Base-by-base conservation (phyloP, 2,113 vertebrate species). In the Ammospiza caudacuta region DNA sequence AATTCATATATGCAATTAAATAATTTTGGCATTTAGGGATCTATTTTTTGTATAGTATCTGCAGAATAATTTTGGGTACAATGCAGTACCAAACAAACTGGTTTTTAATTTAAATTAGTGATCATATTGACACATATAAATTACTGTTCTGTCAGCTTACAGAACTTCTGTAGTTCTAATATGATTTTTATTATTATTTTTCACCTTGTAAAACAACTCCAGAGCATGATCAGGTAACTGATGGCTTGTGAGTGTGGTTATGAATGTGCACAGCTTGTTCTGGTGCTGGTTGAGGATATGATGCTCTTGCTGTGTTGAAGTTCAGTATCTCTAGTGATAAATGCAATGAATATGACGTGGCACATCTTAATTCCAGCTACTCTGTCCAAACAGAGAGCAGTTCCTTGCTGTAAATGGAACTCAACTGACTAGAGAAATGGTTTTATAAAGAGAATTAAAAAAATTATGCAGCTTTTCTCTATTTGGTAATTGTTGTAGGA, bases 41-140 rank as follows among this genome's bases (percentile, higher is more conserved):
- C 37, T 73, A 9, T 19, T 84, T 81, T 72, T 21, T 4, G 27
- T 76, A 43, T 9, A 49, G 24, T 51, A 73, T 47, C 85, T 84
- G 41, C 46, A 69, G 80, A 76, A 57, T 78, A 59, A 69, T 81
- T 84, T 41, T 57, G 58, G 88, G 58, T 63, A 57, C 52, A 46
- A 4, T 33, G 58, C 68, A 43, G 39, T 51, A 87, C 58, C 58
- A 79, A 77, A 79, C 29, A 10, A 87, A 73, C 51, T 20, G 15
- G 16, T 28, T 66, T 90, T 85, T 82, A 55, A 90, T 93, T 85
- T 82, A 75, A 84, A 63, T 76, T 66, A 41, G 80, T 64, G 79
- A 41, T 86, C 20, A 7, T 67, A 66, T 28, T 91, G 87, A 80
- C 51, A 62, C 21, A 10, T 67, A 51, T 0, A 66, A 62, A 58